Conservation (phyloP, 2,113 vertebrate genomes). For the Spea bombifrons region DNA sequence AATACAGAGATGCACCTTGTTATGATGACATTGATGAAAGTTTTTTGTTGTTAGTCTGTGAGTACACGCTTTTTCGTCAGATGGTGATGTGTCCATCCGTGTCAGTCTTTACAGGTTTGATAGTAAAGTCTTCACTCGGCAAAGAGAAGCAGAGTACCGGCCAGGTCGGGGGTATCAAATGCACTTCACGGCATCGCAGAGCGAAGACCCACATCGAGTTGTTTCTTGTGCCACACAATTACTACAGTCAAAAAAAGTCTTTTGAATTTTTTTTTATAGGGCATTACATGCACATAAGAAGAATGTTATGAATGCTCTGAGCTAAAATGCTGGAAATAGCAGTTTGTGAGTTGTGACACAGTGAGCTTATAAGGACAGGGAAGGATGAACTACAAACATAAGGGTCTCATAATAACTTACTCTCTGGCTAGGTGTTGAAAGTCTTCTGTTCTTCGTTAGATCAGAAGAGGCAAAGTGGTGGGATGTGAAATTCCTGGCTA, state of each 20-base stretch:
- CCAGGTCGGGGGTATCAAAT: too few relatives aligned
- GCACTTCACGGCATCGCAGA: too few relatives aligned
- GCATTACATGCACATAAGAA: constrained; percentile 13
- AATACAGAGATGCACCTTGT: too few relatives aligned
- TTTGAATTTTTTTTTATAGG: constrained; percentile 8
- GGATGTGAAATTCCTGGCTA: neutral
- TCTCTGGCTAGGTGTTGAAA: neutral
- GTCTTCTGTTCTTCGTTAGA: constrained; percentile 9
- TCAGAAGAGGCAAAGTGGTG: neutral
- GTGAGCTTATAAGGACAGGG: constrained; percentile 28
- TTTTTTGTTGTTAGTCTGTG: too few relatives aligned
- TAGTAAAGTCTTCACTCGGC: too few relatives aligned
- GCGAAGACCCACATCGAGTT: too few relatives aligned
- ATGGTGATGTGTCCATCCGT: too few relatives aligned
- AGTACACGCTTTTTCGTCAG: too few relatives aligned
- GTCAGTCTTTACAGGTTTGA: too few relatives aligned
- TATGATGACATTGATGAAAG: too few relatives aligned
- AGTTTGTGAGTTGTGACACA: constrained; percentile 1
- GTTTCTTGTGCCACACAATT: constrained; percentile 5
- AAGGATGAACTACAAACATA: neutral
- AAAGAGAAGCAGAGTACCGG: too few relatives aligned
- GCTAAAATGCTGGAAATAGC: constrained; percentile 1
- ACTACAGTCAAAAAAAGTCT: constrained; percentile 21
- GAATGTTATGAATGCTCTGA: constrained; percentile 26
- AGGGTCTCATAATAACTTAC: constrained; percentile 3